Conservation (phyloP, 1,140 invertebrate genomes). For the Drosophila trapezifrons region DNA sequence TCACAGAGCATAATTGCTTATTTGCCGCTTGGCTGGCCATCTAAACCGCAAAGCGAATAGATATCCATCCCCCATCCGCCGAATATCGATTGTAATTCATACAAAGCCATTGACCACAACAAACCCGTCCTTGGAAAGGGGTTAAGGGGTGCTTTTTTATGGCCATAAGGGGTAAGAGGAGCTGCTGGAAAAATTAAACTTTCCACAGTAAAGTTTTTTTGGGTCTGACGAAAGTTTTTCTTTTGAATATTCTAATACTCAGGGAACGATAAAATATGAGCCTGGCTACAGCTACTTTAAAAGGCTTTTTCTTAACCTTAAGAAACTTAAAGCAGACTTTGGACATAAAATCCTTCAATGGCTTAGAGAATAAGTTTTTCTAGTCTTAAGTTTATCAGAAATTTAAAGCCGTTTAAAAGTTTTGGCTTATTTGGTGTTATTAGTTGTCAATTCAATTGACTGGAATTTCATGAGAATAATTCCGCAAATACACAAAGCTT, state of each 20-base stretch:
- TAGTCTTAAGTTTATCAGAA: not conserved
- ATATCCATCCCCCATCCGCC: constrained; percentile 25
- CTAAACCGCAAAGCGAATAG: constrained; percentile 41
- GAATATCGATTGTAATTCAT: constrained; percentile 58
- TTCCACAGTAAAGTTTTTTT: constrained; percentile 31
- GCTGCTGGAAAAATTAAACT: constrained; percentile 46
- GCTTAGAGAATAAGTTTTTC: not conserved
- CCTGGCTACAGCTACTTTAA: not conserved
- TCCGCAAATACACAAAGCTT: not conserved
- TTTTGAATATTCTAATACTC: constrained; percentile 20
- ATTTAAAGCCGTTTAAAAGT: constrained; percentile 1
- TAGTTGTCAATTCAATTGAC: constrained; percentile 7
- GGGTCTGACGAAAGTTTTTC: constrained; percentile 20
- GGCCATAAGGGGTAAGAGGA: not conserved
- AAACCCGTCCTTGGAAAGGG: constrained; percentile 18
- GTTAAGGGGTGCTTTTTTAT: constrained; percentile 4
- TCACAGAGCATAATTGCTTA: constrained; percentile 66
- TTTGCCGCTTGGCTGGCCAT: constrained; percentile 61
- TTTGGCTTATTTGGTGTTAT: not conserved
- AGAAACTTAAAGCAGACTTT: not conserved
- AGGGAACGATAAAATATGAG: constrained; percentile 24
- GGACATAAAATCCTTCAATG: not conserved
- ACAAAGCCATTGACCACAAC: constrained; percentile 56
- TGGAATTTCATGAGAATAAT: constrained; percentile 4
- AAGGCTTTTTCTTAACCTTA: not conserved